Conservation (phyloP, 2,113 vertebrate species). For the Otolemur garnettii region DNA sequence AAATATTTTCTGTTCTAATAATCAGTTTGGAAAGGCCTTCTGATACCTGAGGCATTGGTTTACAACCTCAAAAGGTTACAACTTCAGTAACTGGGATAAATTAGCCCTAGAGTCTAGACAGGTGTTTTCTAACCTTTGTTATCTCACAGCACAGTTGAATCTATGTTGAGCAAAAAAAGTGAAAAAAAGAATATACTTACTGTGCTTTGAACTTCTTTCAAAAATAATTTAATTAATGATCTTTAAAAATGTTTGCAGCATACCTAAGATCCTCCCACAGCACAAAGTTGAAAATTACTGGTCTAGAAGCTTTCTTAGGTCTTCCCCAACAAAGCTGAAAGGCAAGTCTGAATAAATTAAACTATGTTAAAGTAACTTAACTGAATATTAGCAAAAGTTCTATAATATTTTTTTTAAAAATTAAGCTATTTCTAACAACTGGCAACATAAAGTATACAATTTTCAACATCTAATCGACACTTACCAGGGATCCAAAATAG, state of each 20-base stretch:
- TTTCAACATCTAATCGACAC: not conserved
- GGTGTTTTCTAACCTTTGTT: too few relatives aligned
- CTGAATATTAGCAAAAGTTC: not conserved
- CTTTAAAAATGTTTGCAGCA: too few relatives aligned
- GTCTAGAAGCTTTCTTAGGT: not conserved
- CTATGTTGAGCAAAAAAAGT: too few relatives aligned
- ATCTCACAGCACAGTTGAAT: too few relatives aligned
- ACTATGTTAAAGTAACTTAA: not conserved
- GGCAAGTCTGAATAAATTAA: not conserved
- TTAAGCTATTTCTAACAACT: not conserved
- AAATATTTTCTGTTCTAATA: not conserved
- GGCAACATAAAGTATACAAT: not conserved
- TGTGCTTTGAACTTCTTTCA: too few relatives aligned
- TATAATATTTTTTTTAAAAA: not conserved
- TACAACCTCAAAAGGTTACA: not conserved
- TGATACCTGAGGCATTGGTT: not conserved
- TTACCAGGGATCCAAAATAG: not conserved
- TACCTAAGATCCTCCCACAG: too few relatives aligned
- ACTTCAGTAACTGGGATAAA: not conserved
- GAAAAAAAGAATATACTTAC: too few relatives aligned
- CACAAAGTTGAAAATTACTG: too few relatives aligned
- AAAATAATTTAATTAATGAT: too few relatives aligned
- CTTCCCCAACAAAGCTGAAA: not conserved
- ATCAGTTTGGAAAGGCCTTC: not conserved
- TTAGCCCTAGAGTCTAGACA: not conserved